Conservation (phyloP, 2,113 vertebrate species). For the Dicrurus megarhynchus region DNA sequence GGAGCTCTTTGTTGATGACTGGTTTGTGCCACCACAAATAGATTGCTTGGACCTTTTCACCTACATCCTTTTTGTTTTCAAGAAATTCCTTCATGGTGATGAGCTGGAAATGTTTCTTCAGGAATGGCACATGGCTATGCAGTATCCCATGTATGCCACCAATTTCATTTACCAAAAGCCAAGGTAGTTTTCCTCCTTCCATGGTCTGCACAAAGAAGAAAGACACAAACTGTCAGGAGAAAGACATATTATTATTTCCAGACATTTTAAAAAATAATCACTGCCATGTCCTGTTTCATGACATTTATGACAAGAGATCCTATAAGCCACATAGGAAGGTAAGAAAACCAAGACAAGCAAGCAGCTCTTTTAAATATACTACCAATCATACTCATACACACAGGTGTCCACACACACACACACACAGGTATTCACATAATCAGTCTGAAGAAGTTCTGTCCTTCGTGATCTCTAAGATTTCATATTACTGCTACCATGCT, state of each 20-base stretch:
- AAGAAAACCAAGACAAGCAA: not conserved
- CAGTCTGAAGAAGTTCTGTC: not conserved
- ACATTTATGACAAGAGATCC: not conserved
- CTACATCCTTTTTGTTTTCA: conserved; percentile 35
- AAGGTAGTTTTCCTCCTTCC: conserved; percentile 53
- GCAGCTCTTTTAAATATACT: not conserved
- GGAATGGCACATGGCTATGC: conserved; percentile 27
- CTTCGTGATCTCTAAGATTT: not conserved
- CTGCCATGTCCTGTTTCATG: not conserved
- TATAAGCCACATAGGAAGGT: not conserved
- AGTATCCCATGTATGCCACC: conserved; percentile 19
- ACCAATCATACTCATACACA: not conserved
- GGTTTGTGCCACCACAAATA: conserved; percentile 64
- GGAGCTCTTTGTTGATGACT: conserved; percentile 44
- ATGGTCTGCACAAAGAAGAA: conserved; percentile 6
- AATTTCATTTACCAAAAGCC: conserved; percentile 49
- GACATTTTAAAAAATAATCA: not conserved
- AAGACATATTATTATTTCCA: not conserved
- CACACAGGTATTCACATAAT: not conserved
- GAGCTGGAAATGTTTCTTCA: conserved; percentile 73
- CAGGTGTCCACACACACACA: not conserved
- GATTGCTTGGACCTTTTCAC: conserved; percentile 61
- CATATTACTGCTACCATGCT: not conserved
- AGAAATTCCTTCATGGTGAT: conserved; percentile 69
- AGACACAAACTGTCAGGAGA: not conserved